Evolutionary conservation across 2,797 vertebrate species (phyloP).

Genomic region (Neosilurus mollespiculum): DNA sequence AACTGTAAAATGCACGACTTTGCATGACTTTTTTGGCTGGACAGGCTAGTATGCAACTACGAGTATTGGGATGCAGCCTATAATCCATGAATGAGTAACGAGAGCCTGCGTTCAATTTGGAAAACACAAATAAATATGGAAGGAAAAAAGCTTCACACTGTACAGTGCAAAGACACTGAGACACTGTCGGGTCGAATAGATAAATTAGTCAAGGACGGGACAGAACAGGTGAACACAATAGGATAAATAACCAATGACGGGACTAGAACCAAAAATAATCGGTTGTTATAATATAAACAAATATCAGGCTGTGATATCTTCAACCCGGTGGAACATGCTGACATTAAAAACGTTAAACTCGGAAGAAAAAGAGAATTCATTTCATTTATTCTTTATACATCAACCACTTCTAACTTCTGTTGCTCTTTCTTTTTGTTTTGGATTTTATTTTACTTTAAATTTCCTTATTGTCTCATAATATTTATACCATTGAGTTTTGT

Average conservation of each 20-base stretch:
- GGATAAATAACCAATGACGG: neutral
- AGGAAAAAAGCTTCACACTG: neutral
- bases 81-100: neutral
- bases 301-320: neutral
- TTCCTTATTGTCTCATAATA: neutral
- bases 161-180: neutral
- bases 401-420: neutral
- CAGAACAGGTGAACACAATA: neutral
- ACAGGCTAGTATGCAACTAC: no score
- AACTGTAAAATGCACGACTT: no score
- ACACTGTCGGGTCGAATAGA: neutral
- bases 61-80: no score
- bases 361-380: neutral
- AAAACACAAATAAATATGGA: neutral
- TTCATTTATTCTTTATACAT: neutral
- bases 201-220: neutral
- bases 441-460: neutral
- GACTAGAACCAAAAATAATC: neutral
- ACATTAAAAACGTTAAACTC: neutral
- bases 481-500: constrained; percentile 1
- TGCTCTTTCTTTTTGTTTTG: neutral
- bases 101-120: neutral
- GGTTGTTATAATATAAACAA: neutral
- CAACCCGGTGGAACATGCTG: neutral
- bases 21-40: no score